Conservation (phyloP, 2,888 invertebrate species). For the Drosophila hamatofila region DNA sequence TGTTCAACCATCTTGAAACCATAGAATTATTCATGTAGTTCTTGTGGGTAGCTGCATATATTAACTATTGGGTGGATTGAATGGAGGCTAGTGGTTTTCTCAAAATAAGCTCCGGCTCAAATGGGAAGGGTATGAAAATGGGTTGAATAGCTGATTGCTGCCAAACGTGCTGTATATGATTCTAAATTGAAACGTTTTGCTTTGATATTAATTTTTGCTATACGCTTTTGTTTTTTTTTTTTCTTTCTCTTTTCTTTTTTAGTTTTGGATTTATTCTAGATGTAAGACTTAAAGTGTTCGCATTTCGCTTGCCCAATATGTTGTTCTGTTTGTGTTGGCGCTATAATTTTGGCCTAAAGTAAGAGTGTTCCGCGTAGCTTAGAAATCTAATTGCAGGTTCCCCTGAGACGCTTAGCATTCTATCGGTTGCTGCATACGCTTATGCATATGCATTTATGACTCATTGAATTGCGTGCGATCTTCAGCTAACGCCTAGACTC, state of each 20-base stretch:
- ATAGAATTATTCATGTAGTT: slow-evolving; percentile 71
- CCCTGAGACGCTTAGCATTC: slow-evolving; percentile 27
- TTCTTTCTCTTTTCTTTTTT: background rate
- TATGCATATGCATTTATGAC: slow-evolving; percentile 1
- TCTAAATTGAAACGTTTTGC: slow-evolving; percentile 44
- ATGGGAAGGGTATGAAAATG: slow-evolving; percentile 23
- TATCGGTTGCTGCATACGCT: slow-evolving; percentile 4
- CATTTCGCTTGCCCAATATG: slow-evolving; percentile 47
- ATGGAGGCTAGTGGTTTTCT: slow-evolving; percentile 41
- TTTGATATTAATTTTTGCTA: slow-evolving; percentile 5
- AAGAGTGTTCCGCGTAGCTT: slow-evolving; percentile 62
- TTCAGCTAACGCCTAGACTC: slow-evolving; percentile 19
- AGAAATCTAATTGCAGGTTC: slow-evolving; percentile 49
- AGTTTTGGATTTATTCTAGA: slow-evolving; percentile 38
- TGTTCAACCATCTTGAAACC: slow-evolving; percentile 76
- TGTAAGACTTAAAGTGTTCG: slow-evolving; percentile 51
- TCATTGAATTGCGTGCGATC: slow-evolving; percentile 14
- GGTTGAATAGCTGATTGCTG: slow-evolving; percentile 41
- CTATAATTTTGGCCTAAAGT: slow-evolving; percentile 65
- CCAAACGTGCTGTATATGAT: slow-evolving; percentile 42
- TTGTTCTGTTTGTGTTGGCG: slow-evolving; percentile 54
- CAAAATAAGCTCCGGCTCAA: slow-evolving; percentile 67
- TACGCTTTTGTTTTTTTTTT: slow-evolving; percentile 1
- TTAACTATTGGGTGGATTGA: slow-evolving; percentile 51
- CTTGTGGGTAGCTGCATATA: slow-evolving; percentile 38